Conservation (phyloP, 1,140 invertebrate genomes). For the Agrilus planipennis region DNA sequence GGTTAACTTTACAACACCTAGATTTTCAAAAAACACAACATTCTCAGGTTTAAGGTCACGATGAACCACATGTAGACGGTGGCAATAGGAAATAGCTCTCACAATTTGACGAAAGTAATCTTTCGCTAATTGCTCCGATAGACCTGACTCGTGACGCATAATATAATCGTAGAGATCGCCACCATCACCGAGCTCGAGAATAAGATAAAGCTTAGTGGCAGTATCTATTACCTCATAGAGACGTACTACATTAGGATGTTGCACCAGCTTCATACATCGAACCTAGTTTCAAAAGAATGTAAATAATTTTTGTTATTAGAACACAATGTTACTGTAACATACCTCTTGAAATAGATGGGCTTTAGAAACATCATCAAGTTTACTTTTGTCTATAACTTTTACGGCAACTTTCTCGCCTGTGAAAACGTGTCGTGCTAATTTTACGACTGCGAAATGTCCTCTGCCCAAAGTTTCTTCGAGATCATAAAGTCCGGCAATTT, state of each 20-base stretch:
- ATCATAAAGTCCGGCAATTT: slow-evolving; percentile 95
- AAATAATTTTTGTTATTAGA: slow-evolving; percentile 1
- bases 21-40: slow-evolving; percentile 96
- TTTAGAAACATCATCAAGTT: slow-evolving; percentile 91
- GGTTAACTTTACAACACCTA: slow-evolving; percentile 94
- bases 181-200: slow-evolving; percentile 96
- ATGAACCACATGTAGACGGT: slow-evolving; percentile 86
- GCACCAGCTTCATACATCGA: slow-evolving; percentile 97
- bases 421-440: slow-evolving; percentile 95
- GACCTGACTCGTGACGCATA: slow-evolving; percentile 82
- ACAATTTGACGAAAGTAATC: slow-evolving; percentile 92
- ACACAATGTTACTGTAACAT: slow-evolving; percentile 11
- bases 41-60: slow-evolving; percentile 98
- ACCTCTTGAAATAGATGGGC: slow-evolving; percentile 96
- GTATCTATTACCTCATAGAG: slow-evolving; percentile 99
- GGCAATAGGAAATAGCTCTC: slow-evolving; percentile 95
- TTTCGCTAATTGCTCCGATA: slow-evolving; percentile 68
- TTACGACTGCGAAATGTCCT: slow-evolving; percentile 98
- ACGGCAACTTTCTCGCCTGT: slow-evolving; percentile 97
- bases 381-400: slow-evolving; percentile 96
- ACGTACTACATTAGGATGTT: slow-evolving; percentile 96
- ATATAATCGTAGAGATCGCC: slow-evolving; percentile 99
- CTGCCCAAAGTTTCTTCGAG: slow-evolving; percentile 86
- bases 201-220: slow-evolving; percentile 88
- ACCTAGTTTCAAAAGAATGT: slow-evolving; percentile 41